A percentile compares a stretch with the other conserved stretches of the same genome.
These are phyloP conservation scores for Phenganax stokvisi DNA, from an alignment of 92 coral and sea anemone genomes.

Conservation along the genomic window DNA sequence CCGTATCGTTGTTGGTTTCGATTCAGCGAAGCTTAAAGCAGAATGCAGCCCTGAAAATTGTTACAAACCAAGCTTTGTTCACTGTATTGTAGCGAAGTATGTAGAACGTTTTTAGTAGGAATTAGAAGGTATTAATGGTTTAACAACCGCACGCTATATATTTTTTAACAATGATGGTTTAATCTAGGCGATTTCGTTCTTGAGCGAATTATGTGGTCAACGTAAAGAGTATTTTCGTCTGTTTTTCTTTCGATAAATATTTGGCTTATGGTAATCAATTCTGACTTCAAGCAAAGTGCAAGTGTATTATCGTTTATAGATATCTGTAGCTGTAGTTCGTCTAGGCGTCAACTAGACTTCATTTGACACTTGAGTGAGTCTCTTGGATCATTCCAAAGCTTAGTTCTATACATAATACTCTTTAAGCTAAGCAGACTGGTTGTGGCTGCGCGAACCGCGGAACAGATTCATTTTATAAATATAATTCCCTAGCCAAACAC, in stretches of 20 bases:
- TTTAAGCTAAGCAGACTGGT: background rate
- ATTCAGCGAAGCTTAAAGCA: background rate
- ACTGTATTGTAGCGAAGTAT: background rate
- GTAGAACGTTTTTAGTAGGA: background rate
- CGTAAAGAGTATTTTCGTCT: slow-evolving; percentile 1
- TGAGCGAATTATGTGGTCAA: background rate
- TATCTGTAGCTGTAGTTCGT: background rate
- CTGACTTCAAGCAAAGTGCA: background rate
- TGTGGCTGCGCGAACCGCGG: background rate
- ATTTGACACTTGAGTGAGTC: background rate
- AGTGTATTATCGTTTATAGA: background rate
- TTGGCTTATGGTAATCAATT: background rate
- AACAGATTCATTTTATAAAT: slow-evolving; percentile 8
- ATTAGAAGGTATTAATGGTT: no score
- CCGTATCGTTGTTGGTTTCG: background rate
- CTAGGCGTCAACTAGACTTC: background rate
- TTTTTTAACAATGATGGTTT: background rate
- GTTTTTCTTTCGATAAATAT: background rate
- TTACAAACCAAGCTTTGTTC: slow-evolving; percentile 1
- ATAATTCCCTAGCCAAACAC: slow-evolving; percentile 22
- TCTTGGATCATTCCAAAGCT: background rate
- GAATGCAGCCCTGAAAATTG: background rate
- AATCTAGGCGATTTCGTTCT: background rate
- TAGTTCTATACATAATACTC: background rate
- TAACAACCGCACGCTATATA: background rate